These are phyloP conservation scores for Turnix velox DNA, from an alignment of 2,113 vertebrate species.

Conservation along the genomic window DNA sequence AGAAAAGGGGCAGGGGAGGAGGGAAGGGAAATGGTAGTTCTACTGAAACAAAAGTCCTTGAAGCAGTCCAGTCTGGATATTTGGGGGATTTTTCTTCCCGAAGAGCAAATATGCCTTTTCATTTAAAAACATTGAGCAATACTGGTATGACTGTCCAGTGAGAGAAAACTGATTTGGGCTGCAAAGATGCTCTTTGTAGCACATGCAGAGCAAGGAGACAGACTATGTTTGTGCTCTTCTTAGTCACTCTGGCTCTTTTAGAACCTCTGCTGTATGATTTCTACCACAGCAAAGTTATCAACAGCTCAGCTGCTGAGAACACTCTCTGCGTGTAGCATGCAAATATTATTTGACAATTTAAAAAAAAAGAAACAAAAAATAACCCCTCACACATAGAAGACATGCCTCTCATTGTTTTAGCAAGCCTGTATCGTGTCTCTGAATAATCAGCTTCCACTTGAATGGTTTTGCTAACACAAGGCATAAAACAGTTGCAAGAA, in stretches of 20 bases:
- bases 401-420: not conserved
- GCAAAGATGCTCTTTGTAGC: not conserved
- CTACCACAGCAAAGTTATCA: not conserved
- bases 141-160: not conserved
- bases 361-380: not conserved
- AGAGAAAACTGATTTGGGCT: not conserved
- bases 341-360: not conserved
- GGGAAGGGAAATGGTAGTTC: not conserved
- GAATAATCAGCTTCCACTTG: not conserved
- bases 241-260: too few species aligned
- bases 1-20: not conserved
- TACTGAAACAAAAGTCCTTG: not conserved
- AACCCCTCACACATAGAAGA: not conserved
- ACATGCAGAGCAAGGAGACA: not conserved
- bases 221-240: not conserved
- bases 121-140: not conserved
- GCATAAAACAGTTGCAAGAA: not conserved
- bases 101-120: not conserved
- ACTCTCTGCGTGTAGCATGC: not conserved
- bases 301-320: not conserved
- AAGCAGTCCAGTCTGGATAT: not conserved
- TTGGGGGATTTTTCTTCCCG: not conserved
- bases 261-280: not conserved
- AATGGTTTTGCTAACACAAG: not conserved
- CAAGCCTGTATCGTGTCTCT: not conserved